Evolutionary conservation across 2,888 invertebrate species (phyloP), one percentile per base, ranked within the genome.

Genomic region (Ceratothoa steindachneri): DNA sequence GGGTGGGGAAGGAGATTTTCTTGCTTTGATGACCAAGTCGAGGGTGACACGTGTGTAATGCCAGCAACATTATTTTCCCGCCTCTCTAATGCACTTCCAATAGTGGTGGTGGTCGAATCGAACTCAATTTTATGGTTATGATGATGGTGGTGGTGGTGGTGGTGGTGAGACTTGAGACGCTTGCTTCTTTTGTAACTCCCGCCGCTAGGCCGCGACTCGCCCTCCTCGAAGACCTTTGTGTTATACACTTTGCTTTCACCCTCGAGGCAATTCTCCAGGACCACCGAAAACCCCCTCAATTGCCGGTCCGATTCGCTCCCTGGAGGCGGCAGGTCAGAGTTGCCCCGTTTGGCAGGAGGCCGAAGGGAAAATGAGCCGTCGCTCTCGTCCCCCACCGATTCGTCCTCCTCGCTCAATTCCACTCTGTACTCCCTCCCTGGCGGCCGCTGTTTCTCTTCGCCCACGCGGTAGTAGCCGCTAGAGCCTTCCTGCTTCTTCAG

Each of bases 401-500:
- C 60, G 1, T 3, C 60, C 1, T 60, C 60, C 24, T 60, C 27
- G 60, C 60, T 60, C 19, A 12, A 24, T 24, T 60, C 60, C 19
- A 60, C 60, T 60, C 60, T 60, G 27, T 60, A 60, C 27, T 60
- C 60, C 24, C 60, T 15, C 1, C 60, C 60, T 41, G 41, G 41
- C n/a, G n/a, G n/a, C n/a, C n/a, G n/a, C n/a, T n/a, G n/a, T n/a
- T 19, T 15, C 24, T 60, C 60, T 2, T 60, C 60, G 22, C 60
- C 67, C 29, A 30, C 30, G 24, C 67, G 1, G 29, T 30, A 30
- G 29, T 30, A 79, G 19, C 73, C 79, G 15, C 76, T 76, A n/a
- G 79, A 76, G 19, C 79, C 76, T 22, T 79, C 77, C 51, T 77
- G 79, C 69, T 79, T 79, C 72, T 79, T 79, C 22, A 79, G 68